Conservation (phyloP, 2,113 vertebrate species). For the Myotis brandtii region DNA sequence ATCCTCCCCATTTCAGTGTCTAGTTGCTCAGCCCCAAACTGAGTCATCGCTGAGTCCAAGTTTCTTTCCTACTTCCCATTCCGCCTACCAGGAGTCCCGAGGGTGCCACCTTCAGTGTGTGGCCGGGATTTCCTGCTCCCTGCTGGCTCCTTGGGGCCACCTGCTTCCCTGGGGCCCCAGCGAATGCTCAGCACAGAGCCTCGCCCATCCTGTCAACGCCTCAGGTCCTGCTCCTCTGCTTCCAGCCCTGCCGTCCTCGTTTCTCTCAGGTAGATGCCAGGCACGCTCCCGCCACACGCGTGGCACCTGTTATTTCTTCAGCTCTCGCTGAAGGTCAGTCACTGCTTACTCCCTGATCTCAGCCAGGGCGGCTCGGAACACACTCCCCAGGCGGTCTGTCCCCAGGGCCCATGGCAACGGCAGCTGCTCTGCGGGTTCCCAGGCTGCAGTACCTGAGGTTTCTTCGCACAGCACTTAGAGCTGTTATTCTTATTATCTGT, state of each 20-base stretch:
- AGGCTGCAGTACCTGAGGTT: accelerated
- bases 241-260: neutral
- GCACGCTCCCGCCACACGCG: neutral
- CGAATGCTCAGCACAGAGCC: neutral
- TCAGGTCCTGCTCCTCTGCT: neutral
- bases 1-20: neutral
- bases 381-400: neutral
- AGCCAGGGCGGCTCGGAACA: neutral
- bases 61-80: neutral
- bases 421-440: neutral
- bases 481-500: neutral
- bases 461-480: neutral
- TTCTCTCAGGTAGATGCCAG: neutral
- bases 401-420: neutral
- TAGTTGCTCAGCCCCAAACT: neutral
- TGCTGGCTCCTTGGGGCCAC: too few relatives aligned
- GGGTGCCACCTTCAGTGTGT: neutral
- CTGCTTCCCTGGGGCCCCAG: neutral
- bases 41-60: neutral
- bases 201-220: neutral
- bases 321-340: neutral
- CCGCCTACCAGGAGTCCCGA: neutral
- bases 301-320: neutral
- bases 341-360: neutral
- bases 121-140: too few relatives aligned